Percentiles rank a stretch among this genome's conserved stretches.
phyloP scores from a whole-genome alignment of 1,140 invertebrate genomes.

The Aphis gossypii region DNA sequence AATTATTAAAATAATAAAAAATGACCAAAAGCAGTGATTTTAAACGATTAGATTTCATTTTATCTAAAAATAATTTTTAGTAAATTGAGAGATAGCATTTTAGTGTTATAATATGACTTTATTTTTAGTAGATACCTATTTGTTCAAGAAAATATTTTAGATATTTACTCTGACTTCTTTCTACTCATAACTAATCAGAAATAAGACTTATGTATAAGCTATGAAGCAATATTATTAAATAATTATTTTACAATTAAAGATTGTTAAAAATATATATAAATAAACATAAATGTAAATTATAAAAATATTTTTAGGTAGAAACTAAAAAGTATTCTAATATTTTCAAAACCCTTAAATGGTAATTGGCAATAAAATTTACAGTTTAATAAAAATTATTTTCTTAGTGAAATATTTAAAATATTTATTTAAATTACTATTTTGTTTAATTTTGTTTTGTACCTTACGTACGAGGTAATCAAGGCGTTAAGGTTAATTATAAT shows the following conservation, averaged over 20 bases:
- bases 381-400: neutral
- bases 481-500: too few species aligned
- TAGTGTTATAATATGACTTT: neutral
- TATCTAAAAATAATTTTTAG: neutral
- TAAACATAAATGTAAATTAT: neutral
- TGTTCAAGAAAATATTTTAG: neutral
- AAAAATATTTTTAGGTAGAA: too few species aligned
- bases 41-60: neutral
- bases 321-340: neutral
- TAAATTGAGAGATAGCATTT: neutral
- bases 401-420: neutral
- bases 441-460: too few species aligned
- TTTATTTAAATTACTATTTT: too few species aligned
- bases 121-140: neutral
- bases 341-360: neutral
- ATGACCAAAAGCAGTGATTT: neutral
- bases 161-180: neutral
- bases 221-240: neutral
- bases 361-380: neutral
- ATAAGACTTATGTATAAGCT: neutral
- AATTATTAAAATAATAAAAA: neutral
- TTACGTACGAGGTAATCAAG: too few species aligned
- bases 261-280: neutral
- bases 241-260: neutral
- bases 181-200: neutral